Evolutionary conservation across 2,113 vertebrate genomes (phyloP), one percentile per base, ranked within the genome.

Genomic region (Embiotoca jacksoni): DNA sequence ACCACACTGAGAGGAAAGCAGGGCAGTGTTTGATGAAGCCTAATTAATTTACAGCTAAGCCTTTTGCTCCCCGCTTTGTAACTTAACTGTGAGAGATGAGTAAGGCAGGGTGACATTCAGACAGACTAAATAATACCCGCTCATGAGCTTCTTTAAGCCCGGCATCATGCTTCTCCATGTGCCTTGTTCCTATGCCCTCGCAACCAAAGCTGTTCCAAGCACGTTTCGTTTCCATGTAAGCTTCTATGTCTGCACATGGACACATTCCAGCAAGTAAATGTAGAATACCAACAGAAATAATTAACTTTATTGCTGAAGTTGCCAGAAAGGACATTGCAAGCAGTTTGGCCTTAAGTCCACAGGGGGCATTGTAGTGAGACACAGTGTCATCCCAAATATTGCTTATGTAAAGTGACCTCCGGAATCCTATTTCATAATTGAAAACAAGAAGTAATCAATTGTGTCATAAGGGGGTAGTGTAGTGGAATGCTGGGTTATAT

Each of bases 381-480:
- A 37, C 23, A 14, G 31, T 58, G 30, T 36, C 47, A 35, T 47
- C 52, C 15, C 31, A n/a, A 55, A 73, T 15, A 33, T 32, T 5
- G 2, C 56, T 91, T 87, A 89, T 72, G 77, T 89, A 91, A 91
- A 83, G 55, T 6, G 3, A 39, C 52, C 73, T 39, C 54, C 52
- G 57, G 69, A 82, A 37, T 7, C 33, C 8, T 9, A 61, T 92
- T 92, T 71, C 69, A 59, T 90, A 91, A 91, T 23, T 68, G 30
- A 55, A 72, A 54, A 83, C 68, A 80, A 82, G 81, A 82, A 62
- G 41, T 50, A 56, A 91, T 94, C 89, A 70, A 92, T 92, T 23
- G 5, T 78, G 78, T 60, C 54, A 64, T 70, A 10, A 47, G 46
- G 61, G 63, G 55, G 33, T 53, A 39, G 49, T 53, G 66, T 56